Evolutionary conservation across 2,888 invertebrate species (phyloP), one percentile per base, ranked within the genome.

Genomic region (Hirtodrosophila cameraria): DNA sequence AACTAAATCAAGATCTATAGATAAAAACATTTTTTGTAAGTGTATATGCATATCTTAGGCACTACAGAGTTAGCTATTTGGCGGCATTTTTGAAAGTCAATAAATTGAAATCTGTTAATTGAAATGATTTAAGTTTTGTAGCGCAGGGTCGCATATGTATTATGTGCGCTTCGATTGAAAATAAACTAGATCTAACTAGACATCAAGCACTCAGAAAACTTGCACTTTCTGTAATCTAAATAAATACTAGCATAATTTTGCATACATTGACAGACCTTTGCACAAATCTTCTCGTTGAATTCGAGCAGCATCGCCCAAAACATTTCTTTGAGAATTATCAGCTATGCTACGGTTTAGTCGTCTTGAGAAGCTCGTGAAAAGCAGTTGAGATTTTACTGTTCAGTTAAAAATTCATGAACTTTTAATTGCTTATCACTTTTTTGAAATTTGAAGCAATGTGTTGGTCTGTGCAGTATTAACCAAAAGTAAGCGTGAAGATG

Each of bases 281-380:
- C 12, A 9, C 6, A 50, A 46, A 18, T 25, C 12, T 1, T 16
- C 30, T 35, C 41, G 30, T 25, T 38, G 7, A 60, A 15, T 30
- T 28, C 31, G 28, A 9, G n/a, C 31, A 52, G 36, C 18, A 20
- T 15, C 39, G 11, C 41, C 13, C 16, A 74, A n/a, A n/a, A n/a
- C 67, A 52, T 78, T 82, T 85, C 80, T 39, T 71, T 8, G 27
- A 3, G 25, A 25, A 46, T 82, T 60, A 60, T 86, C 75, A 62
- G 49, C 33, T 62, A 43, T 48, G 43, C 52, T 70, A 36, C 54
- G 46, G 46, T 49, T 86, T 67, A 85, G 84, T 85, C 69, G 58
- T 46, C 12, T 42, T 11, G 18, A 16, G 53, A 33, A 41, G 64
- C 62, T 75, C 54, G 62, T 45, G 13, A 23, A 39, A 27, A 36